Conservation (phyloP, 2,888 invertebrate species). For the Prosapia bicincta region DNA sequence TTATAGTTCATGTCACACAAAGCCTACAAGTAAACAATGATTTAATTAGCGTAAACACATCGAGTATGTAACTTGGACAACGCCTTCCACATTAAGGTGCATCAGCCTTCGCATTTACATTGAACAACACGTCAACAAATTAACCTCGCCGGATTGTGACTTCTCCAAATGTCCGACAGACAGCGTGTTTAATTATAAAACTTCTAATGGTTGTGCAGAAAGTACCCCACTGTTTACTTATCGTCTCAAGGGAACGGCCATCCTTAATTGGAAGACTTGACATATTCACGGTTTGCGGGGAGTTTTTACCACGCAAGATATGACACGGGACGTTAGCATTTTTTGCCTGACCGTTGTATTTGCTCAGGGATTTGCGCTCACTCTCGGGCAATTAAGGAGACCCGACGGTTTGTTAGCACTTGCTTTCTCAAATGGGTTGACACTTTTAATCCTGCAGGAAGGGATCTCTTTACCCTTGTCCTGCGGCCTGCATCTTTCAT, state of each 20-base stretch:
- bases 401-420: neutral
- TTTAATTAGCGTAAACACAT: no score
- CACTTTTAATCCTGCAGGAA: neutral
- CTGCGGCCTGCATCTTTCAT: neutral
- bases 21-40: no score
- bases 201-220: neutral
- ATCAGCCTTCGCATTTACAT: no score
- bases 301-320: neutral
- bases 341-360: neutral
- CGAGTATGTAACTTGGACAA: no score
- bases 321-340: neutral
- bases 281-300: neutral
- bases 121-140: no score
- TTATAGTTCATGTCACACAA: no score
- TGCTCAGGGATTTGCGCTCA: neutral
- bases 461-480: neutral
- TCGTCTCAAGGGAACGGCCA: neutral
- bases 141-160: neutral
- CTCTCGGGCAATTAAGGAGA: neutral
- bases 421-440: neutral
- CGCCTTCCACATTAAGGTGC: no score
- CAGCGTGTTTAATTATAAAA: neutral
- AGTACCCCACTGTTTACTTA: neutral
- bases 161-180: neutral
- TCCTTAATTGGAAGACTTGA: neutral